Base-by-base conservation (phyloP, 2,888 invertebrate species). In the Chymomyza fuscimana region DNA sequence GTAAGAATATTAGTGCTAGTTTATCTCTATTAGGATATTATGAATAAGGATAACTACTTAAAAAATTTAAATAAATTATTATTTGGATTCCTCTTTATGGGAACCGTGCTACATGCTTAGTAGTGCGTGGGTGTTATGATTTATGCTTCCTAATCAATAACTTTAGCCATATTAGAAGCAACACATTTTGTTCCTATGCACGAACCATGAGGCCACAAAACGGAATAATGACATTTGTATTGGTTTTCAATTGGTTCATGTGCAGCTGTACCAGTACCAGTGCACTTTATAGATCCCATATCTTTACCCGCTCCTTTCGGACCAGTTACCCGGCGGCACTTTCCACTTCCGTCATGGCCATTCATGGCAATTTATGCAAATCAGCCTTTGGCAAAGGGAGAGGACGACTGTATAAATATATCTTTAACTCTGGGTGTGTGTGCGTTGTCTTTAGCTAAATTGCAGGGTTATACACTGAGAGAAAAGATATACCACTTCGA, bases 351-450 rank as follows among this genome's bases (percentile, higher is more conserved):
- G 54, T n/a, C 54, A 9, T 19, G 58, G 64, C 65, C 76, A 69
- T 58, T 65, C 79, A 67, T 58, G 58, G 58, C 71, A 75, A 73
- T 74, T 76, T 87, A 83, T 83, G 83, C 77, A 87, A 83, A 83
- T 83, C 81, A 83, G 77, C 64, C 71, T 46, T 46, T 54, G 46
- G n/a, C 52, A 60, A 40, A 58, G 65, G 3, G 7, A 7, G 9
- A 32, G 32, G 32, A 32, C 40, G 51, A 64, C 56, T 72, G 19
- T 54, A 12, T 54, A 46, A 46, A 46, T 46, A 46, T 46, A 46
- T 46, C 40, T 46, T 12, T 46, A 10, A 46, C 40, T 46, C 5
- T 46, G 12, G 12, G 4, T 22, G 22, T 29, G 2, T 59, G 61
- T 67, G n/a, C 2, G 78, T 82, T 82, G 82, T 77, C 73, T 75